A percentile compares a stretch with the other conserved stretches of the same genome.
phyloP scores from a whole-genome alignment of 1,140 invertebrate genomes.

The Drosophila lini region DNA sequence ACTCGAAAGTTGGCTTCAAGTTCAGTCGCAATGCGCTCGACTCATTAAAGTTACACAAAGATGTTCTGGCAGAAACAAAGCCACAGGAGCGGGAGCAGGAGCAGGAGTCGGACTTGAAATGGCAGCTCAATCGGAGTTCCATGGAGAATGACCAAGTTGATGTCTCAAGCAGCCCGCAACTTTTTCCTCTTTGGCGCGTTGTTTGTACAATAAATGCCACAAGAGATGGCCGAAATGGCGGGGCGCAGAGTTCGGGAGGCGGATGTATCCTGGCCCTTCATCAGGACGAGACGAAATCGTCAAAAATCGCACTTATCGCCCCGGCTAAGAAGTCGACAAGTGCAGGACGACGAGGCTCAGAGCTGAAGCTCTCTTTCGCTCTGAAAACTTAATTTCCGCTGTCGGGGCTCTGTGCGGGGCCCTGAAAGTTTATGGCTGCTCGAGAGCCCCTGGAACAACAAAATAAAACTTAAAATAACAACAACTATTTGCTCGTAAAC shows the following conservation, averaged over 20 bases:
- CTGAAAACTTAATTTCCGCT: slow-evolving; percentile 79
- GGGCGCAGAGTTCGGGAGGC: neutral
- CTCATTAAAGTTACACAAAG: slow-evolving; percentile 69
- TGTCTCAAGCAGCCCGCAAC: slow-evolving; percentile 62
- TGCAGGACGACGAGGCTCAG: slow-evolving; percentile 8
- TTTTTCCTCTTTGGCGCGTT: slow-evolving; percentile 51
- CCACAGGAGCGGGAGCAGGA: slow-evolving; percentile 11
- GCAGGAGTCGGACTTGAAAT: slow-evolving; percentile 16
- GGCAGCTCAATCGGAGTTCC: slow-evolving; percentile 54
- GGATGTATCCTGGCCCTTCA: slow-evolving; percentile 50
- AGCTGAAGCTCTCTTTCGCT: slow-evolving; percentile 29
- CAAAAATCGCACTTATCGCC: slow-evolving; percentile 81
- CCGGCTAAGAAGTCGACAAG: slow-evolving; percentile 54
- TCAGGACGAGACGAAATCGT: slow-evolving; percentile 70
- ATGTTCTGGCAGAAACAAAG: slow-evolving; percentile 28
- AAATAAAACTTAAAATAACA: slow-evolving; percentile 83
- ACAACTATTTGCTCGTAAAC: slow-evolving; percentile 82
- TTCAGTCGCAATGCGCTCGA: slow-evolving; percentile 57
- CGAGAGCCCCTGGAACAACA: slow-evolving; percentile 73
- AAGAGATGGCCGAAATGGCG: slow-evolving; percentile 26
- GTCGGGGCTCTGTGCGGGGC: slow-evolving; percentile 29
- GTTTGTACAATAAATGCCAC: slow-evolving; percentile 66
- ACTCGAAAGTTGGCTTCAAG: slow-evolving; percentile 47
- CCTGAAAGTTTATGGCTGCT: slow-evolving; percentile 69
- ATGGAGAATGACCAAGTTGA: slow-evolving; percentile 42